Evolutionary conservation across 2,113 vertebrate species (phyloP), one percentile per base, ranked within the genome.

Genomic region (Mirza zaza): DNA sequence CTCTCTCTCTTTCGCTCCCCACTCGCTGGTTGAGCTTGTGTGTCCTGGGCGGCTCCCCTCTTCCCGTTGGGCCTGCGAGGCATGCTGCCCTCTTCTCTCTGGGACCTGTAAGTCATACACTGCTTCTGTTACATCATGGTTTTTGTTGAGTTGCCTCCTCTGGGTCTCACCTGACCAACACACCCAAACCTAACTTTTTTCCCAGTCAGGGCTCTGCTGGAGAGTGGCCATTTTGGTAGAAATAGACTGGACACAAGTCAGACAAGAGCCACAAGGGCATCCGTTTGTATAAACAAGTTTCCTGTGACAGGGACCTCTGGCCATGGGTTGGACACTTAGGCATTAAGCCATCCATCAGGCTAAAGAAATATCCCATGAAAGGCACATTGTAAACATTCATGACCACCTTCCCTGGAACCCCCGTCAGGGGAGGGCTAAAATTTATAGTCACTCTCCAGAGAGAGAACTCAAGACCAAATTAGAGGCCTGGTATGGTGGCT

Each of bases 121-220:
- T 48, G 21, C 12, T 48, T 61, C 57, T 7, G 1, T 39, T 7
- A 55, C 23, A 3, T 29, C 12, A 2, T 1, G 7, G 11, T 18
- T 52, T 55, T 27, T 81, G n/a, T 68, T 5, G 10, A 52, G 63
- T 29, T 52, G n/a, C 7, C n/a, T 68, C 36, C 8, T 77, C 13
- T 21, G 15, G 21, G 61, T 11, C 25, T 79, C 45, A 50, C 34
- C 7, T 14, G 4, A 34, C 57, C 20, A 17, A 50, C 21, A 77
- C 55, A 50, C 8, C 29, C 2, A 18, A 15, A 17, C 39, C 32
- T 45, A 36, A 63, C 8, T 89, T 48, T 13, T 13, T 63, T 42
- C 67, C n/a, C 2, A 9, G 8, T 48, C 21, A 63, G 39, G 39
- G 32, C 14, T 42, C n/a, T 61, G 55, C 87, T n/a, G 27, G 39